Percentiles rank a stretch among this genome's conserved stretches.
Evolutionary conservation across 2,113 vertebrate species (phyloP).

Genomic region (Burhinus oedicnemus): DNA sequence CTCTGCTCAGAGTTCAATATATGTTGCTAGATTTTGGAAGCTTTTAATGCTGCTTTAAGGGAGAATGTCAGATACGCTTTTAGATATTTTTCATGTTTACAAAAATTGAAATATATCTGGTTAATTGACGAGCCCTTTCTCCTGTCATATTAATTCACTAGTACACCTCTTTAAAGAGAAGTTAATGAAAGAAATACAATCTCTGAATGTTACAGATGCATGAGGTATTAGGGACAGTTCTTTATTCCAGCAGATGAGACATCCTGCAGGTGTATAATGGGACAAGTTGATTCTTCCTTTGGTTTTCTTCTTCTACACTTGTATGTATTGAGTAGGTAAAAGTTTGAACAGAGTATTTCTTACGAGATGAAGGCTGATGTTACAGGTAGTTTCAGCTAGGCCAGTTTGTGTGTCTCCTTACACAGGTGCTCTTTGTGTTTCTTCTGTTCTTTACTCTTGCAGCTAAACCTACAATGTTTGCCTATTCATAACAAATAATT

Average conservation of each 20-base stretch:
- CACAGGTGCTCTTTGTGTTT: not conserved
- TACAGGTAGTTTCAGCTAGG: not conserved
- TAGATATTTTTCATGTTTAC: not conserved
- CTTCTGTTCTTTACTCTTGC: conserved; percentile 18
- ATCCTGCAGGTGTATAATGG: not conserved
- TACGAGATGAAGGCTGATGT: not conserved
- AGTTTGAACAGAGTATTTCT: not conserved
- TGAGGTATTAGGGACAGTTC: not conserved
- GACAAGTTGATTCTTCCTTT: not conserved
- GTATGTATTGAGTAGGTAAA: not conserved
- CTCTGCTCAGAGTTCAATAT: not conserved
- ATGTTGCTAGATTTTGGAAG: not conserved
- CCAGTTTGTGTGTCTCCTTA: not conserved
- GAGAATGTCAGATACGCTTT: not conserved
- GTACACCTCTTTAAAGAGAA: not conserved
- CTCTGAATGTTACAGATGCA: not conserved
- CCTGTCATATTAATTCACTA: not conserved
- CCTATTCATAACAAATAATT: not conserved
- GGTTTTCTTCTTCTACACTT: not conserved
- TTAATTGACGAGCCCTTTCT: not conserved
- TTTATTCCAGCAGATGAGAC: not conserved
- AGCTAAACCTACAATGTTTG: not conserved
- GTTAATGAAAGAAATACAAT: not conserved
- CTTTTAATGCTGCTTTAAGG: not conserved
- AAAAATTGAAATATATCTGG: not conserved